phyloP scores from a whole-genome alignment of 2,797 vertebrate species.

The Hephaestus fuliginosus region DNA sequence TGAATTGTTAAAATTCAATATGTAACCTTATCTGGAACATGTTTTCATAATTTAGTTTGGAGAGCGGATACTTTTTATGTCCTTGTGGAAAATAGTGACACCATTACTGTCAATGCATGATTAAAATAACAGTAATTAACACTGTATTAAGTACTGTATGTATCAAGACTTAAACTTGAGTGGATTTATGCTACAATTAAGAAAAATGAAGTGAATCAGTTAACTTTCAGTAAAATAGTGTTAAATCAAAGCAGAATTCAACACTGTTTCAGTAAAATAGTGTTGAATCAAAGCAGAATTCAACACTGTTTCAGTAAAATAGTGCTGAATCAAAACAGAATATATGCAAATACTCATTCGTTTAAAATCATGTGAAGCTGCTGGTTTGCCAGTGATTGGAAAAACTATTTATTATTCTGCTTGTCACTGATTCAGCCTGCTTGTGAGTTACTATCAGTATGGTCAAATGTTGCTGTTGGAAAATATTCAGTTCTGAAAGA shows the following conservation, averaged over 20 bases:
- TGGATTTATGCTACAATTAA: conserved; percentile 12
- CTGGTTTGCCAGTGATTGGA: conserved; percentile 19
- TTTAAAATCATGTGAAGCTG: conserved; percentile 30
- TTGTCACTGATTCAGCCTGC: conserved; percentile 41
- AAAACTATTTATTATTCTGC: conserved; percentile 42
- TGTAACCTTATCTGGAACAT: conserved; percentile 23
- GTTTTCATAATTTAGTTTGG: conserved; percentile 15
- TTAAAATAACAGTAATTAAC: conserved; percentile 16
- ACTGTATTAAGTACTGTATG: too few relatives aligned
- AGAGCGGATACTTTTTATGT: conserved; percentile 7
- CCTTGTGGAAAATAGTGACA: conserved; percentile 2
- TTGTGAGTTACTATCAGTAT: conserved; percentile 47
- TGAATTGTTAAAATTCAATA: conserved; percentile 20
- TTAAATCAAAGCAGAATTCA: too few relatives aligned
- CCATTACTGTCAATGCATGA: neutral
- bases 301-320: too few relatives aligned
- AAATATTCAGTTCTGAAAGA: conserved; percentile 66
- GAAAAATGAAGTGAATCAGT: neutral
- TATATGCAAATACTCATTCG: conserved; percentile 12
- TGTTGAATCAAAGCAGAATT: too few relatives aligned
- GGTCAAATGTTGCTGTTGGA: conserved; percentile 64
- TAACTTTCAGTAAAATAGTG: neutral
- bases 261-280: too few relatives aligned
- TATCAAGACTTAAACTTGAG: neutral
- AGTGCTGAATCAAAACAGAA: conserved; percentile 20